Base-by-base conservation (phyloP, 2,797 vertebrate species). In the Chromis chromis region DNA sequence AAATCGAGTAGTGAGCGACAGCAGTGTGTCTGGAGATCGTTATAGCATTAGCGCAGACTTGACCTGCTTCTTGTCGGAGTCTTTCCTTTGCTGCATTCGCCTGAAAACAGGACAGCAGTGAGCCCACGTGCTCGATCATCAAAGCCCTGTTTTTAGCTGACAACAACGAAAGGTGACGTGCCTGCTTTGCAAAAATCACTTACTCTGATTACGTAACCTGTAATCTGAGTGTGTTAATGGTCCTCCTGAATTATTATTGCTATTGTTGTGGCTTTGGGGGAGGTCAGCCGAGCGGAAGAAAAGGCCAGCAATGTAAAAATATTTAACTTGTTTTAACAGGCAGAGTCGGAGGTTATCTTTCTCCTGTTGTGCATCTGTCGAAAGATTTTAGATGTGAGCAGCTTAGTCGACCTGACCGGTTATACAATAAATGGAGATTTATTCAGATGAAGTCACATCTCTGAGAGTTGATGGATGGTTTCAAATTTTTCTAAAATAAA, bases 201-300 rank as follows among this genome's bases (percentile, higher is more conserved):
- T 74, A 78, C 69, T 76, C 74, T 75, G 75, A 88, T 90, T 90
- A 85, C 16, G 25, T 89, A 88, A 89, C 60, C 70, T 59, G 59
- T 87, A 83, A 87, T 85, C 86, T 81, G 74, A 87, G 49, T 78
- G 85, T 78, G 84, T 85, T 88, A 86, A 89, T 85, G 72, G 70
- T 80, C 85, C 80, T 60, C 85, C 75, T 86, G 73, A 87, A 79
- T 89, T 87, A 84, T 82, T 88, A 36, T 12, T 36, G 74, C 80
- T 77, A 70, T 88, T 89, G 75, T 83, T 77, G 64, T 81, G 79
- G 52, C 72, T 84, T 53, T 66, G 56, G 22, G 17, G 33, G 27
- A 57, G 65, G 55, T 79, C 54, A 78, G 42, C 67, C 24, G 8
- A 64, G 49, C 17, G 13, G 66, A 81, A 77, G 6, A 21, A 76